phyloP scores from a whole-genome alignment of 2,888 invertebrate species.

The Heteromurus nitidus region DNA sequence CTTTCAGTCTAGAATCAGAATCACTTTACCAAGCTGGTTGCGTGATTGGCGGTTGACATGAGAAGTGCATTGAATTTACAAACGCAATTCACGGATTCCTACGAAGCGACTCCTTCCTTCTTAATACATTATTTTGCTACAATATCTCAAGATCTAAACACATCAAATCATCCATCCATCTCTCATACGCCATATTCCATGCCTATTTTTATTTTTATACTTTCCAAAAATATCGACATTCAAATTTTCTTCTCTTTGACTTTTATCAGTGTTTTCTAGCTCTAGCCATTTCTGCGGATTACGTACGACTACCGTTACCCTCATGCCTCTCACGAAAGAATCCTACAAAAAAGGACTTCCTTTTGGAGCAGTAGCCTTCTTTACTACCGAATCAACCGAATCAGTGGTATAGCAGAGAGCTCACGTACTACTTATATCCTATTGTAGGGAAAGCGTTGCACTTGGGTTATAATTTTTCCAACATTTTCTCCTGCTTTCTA shows the following conservation, averaged over 20 bases:
- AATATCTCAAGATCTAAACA: constrained; percentile 38
- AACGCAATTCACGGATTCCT: no score
- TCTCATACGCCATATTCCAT: constrained; percentile 9
- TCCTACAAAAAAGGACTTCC: no score
- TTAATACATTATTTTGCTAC: constrained; percentile 1
- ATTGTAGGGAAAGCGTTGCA: no score
- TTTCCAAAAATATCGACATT: neutral
- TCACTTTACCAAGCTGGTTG: no score
- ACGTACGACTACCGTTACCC: no score
- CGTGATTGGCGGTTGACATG: constrained; percentile 57
- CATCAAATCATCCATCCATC: neutral
- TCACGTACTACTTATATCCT: no score
- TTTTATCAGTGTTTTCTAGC: constrained; percentile 26
- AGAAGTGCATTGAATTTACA: constrained; percentile 35
- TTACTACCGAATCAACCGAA: no score
- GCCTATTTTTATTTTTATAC: no score
- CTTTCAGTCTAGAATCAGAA: no score
- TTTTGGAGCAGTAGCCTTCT: no score
- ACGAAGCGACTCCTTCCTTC: neutral
- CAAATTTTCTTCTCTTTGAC: constrained; percentile 10
- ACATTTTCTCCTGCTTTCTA: constrained; percentile 12
- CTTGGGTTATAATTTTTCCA: constrained; percentile 39
- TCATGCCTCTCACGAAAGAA: no score
- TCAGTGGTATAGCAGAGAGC: no score
- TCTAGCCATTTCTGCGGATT: constrained; percentile 37